Evolutionary conservation across 2,797 vertebrate genomes (phyloP).

Genomic region (Chloroceryle inda): DNA sequence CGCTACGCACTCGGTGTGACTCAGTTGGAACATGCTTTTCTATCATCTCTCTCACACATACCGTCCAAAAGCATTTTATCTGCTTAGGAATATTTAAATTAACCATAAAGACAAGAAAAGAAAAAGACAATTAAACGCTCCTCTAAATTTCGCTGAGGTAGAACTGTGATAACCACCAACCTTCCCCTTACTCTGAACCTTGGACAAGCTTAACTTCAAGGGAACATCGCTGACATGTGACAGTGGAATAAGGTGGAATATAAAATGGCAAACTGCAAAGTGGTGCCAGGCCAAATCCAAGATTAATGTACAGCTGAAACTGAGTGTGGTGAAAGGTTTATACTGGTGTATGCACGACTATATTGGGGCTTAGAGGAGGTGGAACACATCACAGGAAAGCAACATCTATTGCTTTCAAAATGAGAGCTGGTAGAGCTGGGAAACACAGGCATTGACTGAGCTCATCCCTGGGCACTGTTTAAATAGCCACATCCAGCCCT

Average conservation of each 20-base stretch:
- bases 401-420: neutral
- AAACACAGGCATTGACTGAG: neutral
- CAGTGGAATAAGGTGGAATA: neutral
- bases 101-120: neutral
- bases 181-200: neutral
- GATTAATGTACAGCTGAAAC: neutral
- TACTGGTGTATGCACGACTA: neutral
- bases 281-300: neutral
- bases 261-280: neutral
- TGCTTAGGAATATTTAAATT: neutral
- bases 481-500: neutral
- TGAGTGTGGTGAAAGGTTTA: neutral
- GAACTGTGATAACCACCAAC: neutral
- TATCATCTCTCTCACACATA: neutral
- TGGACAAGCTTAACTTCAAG: neutral
- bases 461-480: neutral
- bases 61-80: neutral
- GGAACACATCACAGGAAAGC: neutral
- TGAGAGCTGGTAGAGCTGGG: neutral
- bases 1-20: neutral
- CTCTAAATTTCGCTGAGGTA: neutral
- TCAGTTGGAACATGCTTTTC: neutral
- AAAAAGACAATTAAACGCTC: neutral
- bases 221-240: neutral
- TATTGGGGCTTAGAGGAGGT: neutral